A percentile compares a stretch with the other conserved stretches of the same genome.
phyloP scores from a whole-genome alignment of 1,140 invertebrate species.

The Heliothis subflexa region DNA sequence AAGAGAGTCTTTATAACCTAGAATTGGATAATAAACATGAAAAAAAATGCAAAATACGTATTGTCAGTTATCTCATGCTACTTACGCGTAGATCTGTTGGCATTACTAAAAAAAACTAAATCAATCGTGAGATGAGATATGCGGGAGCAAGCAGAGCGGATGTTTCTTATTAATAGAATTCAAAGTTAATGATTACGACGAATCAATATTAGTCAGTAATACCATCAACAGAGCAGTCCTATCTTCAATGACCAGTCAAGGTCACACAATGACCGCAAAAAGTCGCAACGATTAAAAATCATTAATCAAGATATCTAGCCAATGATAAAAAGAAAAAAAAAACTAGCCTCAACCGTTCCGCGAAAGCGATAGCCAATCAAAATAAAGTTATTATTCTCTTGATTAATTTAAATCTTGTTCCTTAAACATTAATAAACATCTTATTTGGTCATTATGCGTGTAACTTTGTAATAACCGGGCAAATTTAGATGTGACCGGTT shows the following conservation, averaged over 20 bases:
- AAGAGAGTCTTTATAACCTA: too few species aligned
- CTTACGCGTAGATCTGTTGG: too few species aligned
- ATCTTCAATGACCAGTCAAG: conserved; percentile 19
- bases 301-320: conserved; percentile 39
- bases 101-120: too few species aligned
- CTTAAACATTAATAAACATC: conserved; percentile 62
- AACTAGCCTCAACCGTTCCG: conserved; percentile 34
- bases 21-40: too few species aligned
- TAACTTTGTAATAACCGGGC: conserved; percentile 55
- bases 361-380: conserved; percentile 48
- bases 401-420: conserved; percentile 59
- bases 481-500: conserved; percentile 17
- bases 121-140: too few species aligned
- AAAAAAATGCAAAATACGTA: too few species aligned
- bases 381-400: conserved; percentile 57
- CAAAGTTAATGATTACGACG: neutral
- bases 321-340: conserved; percentile 27
- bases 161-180: neutral
- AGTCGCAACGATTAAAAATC: conserved; percentile 30
- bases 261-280: conserved; percentile 14
- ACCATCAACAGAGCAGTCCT: neutral
- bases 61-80: too few species aligned
- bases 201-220: conserved; percentile 3
- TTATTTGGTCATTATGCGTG: conserved; percentile 69
- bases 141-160: too few species aligned